Evolutionary conservation across 2,113 vertebrate species (phyloP), one percentile per base, ranked within the genome.

Genomic region (Polypterus bichir): DNA sequence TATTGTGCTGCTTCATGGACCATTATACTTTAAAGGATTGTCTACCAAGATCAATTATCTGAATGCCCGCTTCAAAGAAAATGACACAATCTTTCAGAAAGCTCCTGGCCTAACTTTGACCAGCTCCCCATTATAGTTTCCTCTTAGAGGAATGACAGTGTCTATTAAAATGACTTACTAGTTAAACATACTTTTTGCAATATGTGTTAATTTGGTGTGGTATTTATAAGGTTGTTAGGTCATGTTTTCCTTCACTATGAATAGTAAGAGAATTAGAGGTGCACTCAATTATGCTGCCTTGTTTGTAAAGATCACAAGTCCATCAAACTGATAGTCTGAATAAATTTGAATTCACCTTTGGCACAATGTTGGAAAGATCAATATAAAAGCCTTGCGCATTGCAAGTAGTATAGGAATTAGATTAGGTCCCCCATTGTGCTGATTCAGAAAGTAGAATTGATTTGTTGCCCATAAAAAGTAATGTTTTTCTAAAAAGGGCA

Each of bases 291-390:
- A 44, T 64, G 58, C 64, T 75, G 66, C 65, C 68, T 48, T 64
- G 5, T 11, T 76, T 72, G 62, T 76, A 68, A 74, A 72, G 59
- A 73, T 70, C 64, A 62, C n/a, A n/a, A 6, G 44, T 69, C 59
- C 67, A 56, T 73, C 57, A 73, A 2, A 58, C 9, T 52, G 27
- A 6, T 68, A 66, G 44, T 49, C 60, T 72, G 58, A 62, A 68
- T 73, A 59, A 57, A 70, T 70, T 55, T 74, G 51, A 72, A 61
- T 62, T 71, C 65, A 60, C 44, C 46, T 74, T 70, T 67, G 48
- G 64, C 64, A 48, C 27, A 64, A 3, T 44, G 44, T 46, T 69
- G 49, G 68, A 64, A 11, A 61, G 68, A 65, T 70, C 64, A 66
- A 47, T 69, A 70, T 47, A 66, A 1, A 68, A 72, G 46, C 59